A percentile compares a stretch with the other conserved stretches of the same genome.
Evolutionary conservation across 1,140 invertebrate species (phyloP).

Genomic region (Contarinia nasturtii): DNA sequence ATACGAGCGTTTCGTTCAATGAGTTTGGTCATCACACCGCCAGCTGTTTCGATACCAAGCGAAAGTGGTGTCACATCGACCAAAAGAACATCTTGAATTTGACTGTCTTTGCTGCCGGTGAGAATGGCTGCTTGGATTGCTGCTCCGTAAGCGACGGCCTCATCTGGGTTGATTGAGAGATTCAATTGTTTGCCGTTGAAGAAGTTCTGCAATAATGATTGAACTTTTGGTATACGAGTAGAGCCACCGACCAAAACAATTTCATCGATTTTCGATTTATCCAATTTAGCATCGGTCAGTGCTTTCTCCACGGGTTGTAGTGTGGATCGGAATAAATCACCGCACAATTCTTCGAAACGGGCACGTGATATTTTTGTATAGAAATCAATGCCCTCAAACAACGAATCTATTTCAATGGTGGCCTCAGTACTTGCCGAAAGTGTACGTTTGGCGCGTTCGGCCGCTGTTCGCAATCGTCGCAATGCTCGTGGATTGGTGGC

Average conservation of each 20-base stretch:
- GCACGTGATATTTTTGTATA: slow-evolving; percentile 71
- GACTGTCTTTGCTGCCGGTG: slow-evolving; percentile 41
- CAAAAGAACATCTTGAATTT: slow-evolving; percentile 55
- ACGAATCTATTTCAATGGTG: slow-evolving; percentile 51
- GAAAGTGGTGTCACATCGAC: slow-evolving; percentile 53
- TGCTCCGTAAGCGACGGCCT: slow-evolving; percentile 51
- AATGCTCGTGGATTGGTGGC: slow-evolving; percentile 53
- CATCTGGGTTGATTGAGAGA: slow-evolving; percentile 62
- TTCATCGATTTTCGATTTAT: slow-evolving; percentile 44
- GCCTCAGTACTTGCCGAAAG: slow-evolving; percentile 46
- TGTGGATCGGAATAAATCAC: slow-evolving; percentile 57
- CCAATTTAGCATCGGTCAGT: slow-evolving; percentile 52
- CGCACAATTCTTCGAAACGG: slow-evolving; percentile 70
- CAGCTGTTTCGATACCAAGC: slow-evolving; percentile 49
- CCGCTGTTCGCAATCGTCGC: slow-evolving; percentile 52
- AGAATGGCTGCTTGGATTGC: slow-evolving; percentile 61
- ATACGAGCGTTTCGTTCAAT: slow-evolving; percentile 48
- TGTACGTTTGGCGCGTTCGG: slow-evolving; percentile 48
- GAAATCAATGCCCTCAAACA: slow-evolving; percentile 66
- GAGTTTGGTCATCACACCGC: slow-evolving; percentile 42
- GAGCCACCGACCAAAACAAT: slow-evolving; percentile 45
- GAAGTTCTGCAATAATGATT: slow-evolving; percentile 41
- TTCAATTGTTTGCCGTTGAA: slow-evolving; percentile 43
- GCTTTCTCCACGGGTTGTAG: slow-evolving; percentile 52
- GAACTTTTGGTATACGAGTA: slow-evolving; percentile 43